Base-by-base conservation (phyloP, 2,797 vertebrate species). In the Alfaro cultratus region DNA sequence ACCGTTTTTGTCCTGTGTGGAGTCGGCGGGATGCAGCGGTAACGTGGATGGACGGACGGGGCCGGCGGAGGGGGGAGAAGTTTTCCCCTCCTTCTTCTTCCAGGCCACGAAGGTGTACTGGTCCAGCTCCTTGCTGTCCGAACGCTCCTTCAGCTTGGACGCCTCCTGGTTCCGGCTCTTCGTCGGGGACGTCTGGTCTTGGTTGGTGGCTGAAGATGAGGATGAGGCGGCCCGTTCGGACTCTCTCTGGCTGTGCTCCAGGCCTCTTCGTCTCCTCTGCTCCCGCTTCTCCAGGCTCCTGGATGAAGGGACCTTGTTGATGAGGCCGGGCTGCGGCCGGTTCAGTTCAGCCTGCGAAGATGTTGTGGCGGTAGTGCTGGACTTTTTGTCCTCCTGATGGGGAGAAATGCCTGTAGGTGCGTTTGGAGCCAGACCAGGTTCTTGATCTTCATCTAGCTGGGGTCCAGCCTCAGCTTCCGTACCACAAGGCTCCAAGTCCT, bases 241-340 rank as follows among this genome's bases (percentile, higher is more conserved):
- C 93, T 99, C 97, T 62, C 98, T 91, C 87, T 97, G 95, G n/a
- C 97, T 98, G 81, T 99, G 99, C 70, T 99, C 96, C 88, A 99
- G 94, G 23, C 98, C 98, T 73, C 99, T 95, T 77, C 95, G 96
- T 60, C 98, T 95, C 78, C 99, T 96, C 46, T 93, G 96, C 81
- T 99, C 97, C 0, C 98, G 94, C 92, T 99, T 99, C 91, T 98
- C 98, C 85, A 96, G 96, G 90, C 95, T 98, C 90, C 90, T 85
- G 88, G 90, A 74, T 0, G 91, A 60, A 75, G 78, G 85, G 29
- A 75, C 93, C 92, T 5, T 91, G 2, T 0, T 68, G 0, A 80
- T 12, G 0, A 0, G 6, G 21, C 77, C 77, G 71, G 85, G 21
- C 74, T 70, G 88, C 80, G 2, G 46, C 83, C 13, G 83, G 51